A percentile compares a stretch with the other conserved stretches of the same genome.
Conservation (phyloP, 2,797 vertebrate species). For the Gephyroberyx darwinii region DNA sequence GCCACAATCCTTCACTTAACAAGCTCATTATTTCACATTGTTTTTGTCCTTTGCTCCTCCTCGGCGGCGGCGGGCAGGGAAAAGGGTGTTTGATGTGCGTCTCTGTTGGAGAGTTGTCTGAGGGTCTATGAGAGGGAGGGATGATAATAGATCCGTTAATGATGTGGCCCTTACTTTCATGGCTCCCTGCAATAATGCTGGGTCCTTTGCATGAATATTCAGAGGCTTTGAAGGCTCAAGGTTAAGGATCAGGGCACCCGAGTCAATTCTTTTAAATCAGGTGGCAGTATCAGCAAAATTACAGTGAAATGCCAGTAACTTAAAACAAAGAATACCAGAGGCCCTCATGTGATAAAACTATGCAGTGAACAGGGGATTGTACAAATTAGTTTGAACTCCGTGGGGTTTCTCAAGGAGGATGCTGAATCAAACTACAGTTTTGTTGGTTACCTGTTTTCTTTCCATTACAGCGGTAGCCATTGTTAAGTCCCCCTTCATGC, state of each 20-base stretch:
- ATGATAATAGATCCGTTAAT: constrained; percentile 70
- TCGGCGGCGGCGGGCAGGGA: constrained; percentile 37
- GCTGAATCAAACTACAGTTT: constrained; percentile 5
- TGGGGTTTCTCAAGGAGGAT: constrained; percentile 6
- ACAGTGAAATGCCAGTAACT: constrained; percentile 18
- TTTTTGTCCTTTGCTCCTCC: constrained; percentile 73
- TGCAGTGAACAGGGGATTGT: not conserved
- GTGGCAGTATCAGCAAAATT: constrained; percentile 31
- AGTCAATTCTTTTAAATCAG: constrained; percentile 36
- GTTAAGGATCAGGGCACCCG: constrained; percentile 61
- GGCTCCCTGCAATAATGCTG: constrained; percentile 58
- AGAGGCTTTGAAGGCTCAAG: constrained; percentile 56
- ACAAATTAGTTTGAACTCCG: constrained; percentile 18
- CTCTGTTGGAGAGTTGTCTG: constrained; percentile 52
- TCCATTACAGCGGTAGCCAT: not conserved
- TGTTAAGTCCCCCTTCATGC: not conserved
- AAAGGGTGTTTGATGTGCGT: constrained; percentile 71
- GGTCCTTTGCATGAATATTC: constrained; percentile 73
- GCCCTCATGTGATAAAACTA: constrained; percentile 20
- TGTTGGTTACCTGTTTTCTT: not conserved
- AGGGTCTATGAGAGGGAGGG: constrained; percentile 63
- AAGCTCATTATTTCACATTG: constrained; percentile 79
- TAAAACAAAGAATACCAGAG: constrained; percentile 22
- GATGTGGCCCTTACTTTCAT: constrained; percentile 68
- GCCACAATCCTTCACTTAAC: constrained; percentile 71